phyloP scores from a whole-genome alignment of 2,888 invertebrate species.

The Epirrhoe tristata region DNA sequence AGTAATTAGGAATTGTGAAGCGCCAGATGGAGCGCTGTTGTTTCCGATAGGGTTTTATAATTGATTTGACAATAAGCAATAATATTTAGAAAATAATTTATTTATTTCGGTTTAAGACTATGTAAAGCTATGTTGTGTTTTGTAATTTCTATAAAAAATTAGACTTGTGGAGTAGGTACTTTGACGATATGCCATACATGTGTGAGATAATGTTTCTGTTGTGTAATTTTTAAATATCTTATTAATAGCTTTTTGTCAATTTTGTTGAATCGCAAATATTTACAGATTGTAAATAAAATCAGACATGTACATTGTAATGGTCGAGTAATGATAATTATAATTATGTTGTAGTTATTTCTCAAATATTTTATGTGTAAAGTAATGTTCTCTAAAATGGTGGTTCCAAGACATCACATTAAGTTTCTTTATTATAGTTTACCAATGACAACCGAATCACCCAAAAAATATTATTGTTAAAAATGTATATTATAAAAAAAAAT shows the following conservation, averaged over 20 bases:
- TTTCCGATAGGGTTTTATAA: conserved; percentile 63
- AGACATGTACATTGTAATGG: conserved; percentile 39
- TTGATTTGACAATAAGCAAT: conserved; percentile 83
- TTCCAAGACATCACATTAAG: conserved; percentile 62
- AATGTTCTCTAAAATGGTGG: conserved; percentile 41
- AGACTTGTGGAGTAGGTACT: conserved; percentile 67
- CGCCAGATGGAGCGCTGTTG: conserved; percentile 42
- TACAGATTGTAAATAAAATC: conserved; percentile 43
- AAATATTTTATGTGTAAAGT: conserved; percentile 52
- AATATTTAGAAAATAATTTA: conserved; percentile 78
- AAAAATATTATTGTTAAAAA: conserved; percentile 61
- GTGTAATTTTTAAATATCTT: conserved; percentile 66
- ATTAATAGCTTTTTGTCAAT: conserved; percentile 58
- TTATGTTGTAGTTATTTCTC: conserved; percentile 39
- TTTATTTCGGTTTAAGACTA: conserved; percentile 83
- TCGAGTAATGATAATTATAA: conserved; percentile 30
- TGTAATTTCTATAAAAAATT: conserved; percentile 75
- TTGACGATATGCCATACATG: conserved; percentile 80
- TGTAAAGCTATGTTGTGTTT: conserved; percentile 83
- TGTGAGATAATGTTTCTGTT: conserved; percentile 82
- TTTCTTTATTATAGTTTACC: conserved; percentile 43
- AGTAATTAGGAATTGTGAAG: conserved; percentile 66
- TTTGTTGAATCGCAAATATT: conserved; percentile 41
- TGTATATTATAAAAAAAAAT: conserved; percentile 57
- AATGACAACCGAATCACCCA: conserved; percentile 32